Evolutionary conservation across 2,797 vertebrate genomes (phyloP).

Genomic region (Diplodus sargus): DNA sequence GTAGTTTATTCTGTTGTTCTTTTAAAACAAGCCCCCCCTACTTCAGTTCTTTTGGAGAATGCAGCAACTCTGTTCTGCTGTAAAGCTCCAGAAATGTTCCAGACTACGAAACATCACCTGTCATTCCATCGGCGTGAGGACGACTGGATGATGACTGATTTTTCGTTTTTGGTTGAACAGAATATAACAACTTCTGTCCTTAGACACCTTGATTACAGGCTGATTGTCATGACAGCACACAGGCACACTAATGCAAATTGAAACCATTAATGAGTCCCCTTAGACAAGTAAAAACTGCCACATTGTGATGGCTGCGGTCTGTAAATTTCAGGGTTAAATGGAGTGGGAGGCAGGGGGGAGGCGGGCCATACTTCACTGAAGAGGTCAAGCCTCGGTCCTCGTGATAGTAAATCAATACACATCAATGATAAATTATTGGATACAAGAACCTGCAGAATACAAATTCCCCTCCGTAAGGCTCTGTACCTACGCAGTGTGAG

Average conservation of each 20-base stretch:
- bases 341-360: slow-evolving; percentile 3
- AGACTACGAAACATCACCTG: too few relatives aligned
- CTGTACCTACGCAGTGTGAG: background rate
- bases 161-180: too few relatives aligned
- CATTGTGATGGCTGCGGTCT: slow-evolving; percentile 37
- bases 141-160: too few relatives aligned
- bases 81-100: too few relatives aligned
- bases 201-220: background rate
- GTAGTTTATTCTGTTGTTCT: too few relatives aligned
- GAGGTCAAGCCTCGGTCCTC: slow-evolving; percentile 61
- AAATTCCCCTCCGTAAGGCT: slow-evolving; percentile 22
- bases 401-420: slow-evolving; percentile 72
- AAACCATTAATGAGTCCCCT: slow-evolving; percentile 16
- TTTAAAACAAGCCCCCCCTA: too few relatives aligned
- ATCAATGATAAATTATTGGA: slow-evolving; percentile 69
- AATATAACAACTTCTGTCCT: background rate
- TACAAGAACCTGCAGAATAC: slow-evolving; percentile 46
- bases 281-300: slow-evolving; percentile 41
- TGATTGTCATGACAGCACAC: background rate
- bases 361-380: slow-evolving; percentile 64
- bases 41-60: too few relatives aligned
- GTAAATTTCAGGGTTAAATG: slow-evolving; percentile 61
- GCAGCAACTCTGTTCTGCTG: too few relatives aligned
- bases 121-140: too few relatives aligned
- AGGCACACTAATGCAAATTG: slow-evolving; percentile 14